Conservation (phyloP, 2,797 vertebrate species). For the Neopelma chrysocephalum region DNA sequence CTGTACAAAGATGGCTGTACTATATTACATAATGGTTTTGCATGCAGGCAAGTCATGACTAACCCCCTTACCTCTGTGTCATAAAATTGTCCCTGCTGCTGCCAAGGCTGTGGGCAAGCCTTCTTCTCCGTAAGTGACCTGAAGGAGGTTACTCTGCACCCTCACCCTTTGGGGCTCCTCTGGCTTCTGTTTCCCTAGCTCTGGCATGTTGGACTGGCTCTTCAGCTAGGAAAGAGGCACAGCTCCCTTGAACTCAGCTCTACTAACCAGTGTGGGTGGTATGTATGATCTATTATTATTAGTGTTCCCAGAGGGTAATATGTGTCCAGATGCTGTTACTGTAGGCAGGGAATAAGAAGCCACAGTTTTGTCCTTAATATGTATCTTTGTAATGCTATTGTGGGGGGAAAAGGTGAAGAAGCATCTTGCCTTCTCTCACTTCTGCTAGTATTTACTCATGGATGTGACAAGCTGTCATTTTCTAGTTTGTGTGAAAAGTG, state of each 20-base stretch:
- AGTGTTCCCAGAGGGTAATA: background rate
- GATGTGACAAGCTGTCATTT: conserved; percentile 26
- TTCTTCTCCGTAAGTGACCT: background rate
- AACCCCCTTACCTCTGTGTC: background rate
- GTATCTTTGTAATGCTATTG: background rate
- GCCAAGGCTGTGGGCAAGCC: background rate
- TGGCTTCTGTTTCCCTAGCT: background rate
- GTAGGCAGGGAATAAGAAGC: background rate
- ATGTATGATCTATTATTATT: background rate
- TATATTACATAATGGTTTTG: background rate
- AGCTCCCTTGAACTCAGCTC: background rate
- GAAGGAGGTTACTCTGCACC: background rate
- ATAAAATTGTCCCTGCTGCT: background rate
- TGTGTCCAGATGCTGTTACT: background rate
- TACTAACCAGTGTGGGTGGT: background rate
- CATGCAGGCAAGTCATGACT: background rate
- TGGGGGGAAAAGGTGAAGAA: background rate
- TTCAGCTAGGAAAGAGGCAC: background rate
- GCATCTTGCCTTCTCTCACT: background rate
- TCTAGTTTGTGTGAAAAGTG: conserved; percentile 24
- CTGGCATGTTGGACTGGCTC: background rate
- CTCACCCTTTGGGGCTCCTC: background rate
- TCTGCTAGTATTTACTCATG: background rate
- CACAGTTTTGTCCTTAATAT: background rate
- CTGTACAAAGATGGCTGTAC: background rate